phyloP scores from a whole-genome alignment of 2,888 invertebrate genomes.

The Drosophila longiperda region DNA sequence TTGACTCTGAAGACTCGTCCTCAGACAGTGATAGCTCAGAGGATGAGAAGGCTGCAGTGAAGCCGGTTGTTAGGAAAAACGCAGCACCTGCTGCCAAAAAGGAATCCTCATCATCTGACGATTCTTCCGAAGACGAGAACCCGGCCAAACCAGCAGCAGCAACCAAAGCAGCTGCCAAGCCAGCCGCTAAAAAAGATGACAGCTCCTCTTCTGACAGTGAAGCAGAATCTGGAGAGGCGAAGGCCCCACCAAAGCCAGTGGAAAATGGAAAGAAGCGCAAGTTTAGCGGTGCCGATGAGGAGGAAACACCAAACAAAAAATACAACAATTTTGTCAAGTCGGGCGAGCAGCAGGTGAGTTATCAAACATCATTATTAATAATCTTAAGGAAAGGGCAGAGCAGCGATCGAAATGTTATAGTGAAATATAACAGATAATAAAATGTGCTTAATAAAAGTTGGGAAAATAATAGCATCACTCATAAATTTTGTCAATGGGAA shows the following conservation, averaged over 20 bases:
- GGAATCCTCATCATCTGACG: slow-evolving; percentile 71
- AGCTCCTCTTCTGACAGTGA: slow-evolving; percentile 54
- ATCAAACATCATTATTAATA: neutral
- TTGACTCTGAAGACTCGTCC: slow-evolving; percentile 75
- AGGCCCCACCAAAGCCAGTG: slow-evolving; percentile 33
- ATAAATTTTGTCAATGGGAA: neutral
- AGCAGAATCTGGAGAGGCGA: slow-evolving; percentile 59
- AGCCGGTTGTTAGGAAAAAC: slow-evolving; percentile 71
- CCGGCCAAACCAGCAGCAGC: slow-evolving; percentile 31
- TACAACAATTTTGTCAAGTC: slow-evolving; percentile 91
- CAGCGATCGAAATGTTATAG: neutral
- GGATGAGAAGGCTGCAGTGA: slow-evolving; percentile 69
- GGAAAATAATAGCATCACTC: neutral
- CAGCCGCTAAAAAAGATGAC: slow-evolving; percentile 75
- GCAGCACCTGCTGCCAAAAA: slow-evolving; percentile 74
- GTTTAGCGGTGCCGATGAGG: slow-evolving; percentile 76
- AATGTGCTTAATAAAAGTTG: neutral
- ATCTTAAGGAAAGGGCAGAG: neutral
- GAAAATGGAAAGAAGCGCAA: slow-evolving; percentile 84
- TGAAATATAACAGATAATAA: neutral
- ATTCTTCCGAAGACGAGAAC: slow-evolving; percentile 54
- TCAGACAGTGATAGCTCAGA: slow-evolving; percentile 73
- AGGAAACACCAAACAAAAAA: slow-evolving; percentile 84
- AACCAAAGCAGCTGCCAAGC: slow-evolving; percentile 52
- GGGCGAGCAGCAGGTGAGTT: slow-evolving; percentile 82